phyloP scores from a whole-genome alignment of 2,113 vertebrate genomes.

The Lota lota region DNA sequence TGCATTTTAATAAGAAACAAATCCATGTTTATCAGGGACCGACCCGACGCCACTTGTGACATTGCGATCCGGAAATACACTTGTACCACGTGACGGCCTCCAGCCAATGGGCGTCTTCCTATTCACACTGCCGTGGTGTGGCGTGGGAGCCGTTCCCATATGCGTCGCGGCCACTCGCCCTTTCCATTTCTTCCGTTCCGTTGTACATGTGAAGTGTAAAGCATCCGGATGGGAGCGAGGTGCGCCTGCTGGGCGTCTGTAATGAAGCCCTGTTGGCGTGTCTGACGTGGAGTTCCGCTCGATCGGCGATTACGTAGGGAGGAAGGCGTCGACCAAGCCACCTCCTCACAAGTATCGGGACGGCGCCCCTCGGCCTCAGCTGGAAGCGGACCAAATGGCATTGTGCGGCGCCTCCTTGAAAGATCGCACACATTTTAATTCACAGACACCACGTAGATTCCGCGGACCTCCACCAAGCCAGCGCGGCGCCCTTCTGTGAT shows the following conservation, averaged over 20 bases:
- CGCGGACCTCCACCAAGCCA: slow-evolving; percentile 68
- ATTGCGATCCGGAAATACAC: slow-evolving; percentile 19
- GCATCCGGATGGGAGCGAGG: no score
- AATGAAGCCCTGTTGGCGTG: no score
- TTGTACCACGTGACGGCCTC: slow-evolving; percentile 22
- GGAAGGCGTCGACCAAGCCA: not conserved
- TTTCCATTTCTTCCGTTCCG: no score
- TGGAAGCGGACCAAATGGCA: slow-evolving; percentile 61
- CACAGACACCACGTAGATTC: slow-evolving; percentile 69
- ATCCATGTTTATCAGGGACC: no score
- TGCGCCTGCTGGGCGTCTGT: no score
- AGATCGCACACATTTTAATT: slow-evolving; percentile 63
- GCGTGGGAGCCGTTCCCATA: no score
- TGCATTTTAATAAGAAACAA: no score
- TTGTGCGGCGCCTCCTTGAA: slow-evolving; percentile 63
- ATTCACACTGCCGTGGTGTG: not conserved
- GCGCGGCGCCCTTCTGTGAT: slow-evolving; percentile 57
- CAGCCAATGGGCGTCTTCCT: slow-evolving; percentile 35
- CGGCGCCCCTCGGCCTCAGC: slow-evolving; percentile 23
- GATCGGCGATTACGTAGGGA: not conserved
- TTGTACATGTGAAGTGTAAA: no score
- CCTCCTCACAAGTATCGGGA: slow-evolving; percentile 9
- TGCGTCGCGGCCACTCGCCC: no score
- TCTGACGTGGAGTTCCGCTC: no score
- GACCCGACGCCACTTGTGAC: no score